Percentiles rank a stretch among this genome's conserved stretches.
Conservation (phyloP, 2,113 vertebrate species). For the Hipposideros armiger region DNA sequence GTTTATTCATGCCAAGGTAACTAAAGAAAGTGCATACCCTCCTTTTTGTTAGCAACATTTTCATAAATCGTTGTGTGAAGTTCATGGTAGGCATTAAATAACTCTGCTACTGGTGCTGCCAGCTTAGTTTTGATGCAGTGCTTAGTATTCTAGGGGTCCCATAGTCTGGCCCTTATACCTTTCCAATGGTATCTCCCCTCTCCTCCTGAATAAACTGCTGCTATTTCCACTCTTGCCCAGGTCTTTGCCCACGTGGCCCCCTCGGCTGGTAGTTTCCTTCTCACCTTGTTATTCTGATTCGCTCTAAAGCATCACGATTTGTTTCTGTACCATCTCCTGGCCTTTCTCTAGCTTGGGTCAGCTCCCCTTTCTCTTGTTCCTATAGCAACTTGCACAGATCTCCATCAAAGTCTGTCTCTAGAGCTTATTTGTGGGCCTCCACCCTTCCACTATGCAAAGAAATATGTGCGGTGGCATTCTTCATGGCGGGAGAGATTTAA, state of each 20-base stretch:
- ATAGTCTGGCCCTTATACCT: background rate
- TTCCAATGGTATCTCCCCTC: too few species aligned
- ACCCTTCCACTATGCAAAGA: background rate
- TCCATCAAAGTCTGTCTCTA: background rate
- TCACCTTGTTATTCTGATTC: background rate
- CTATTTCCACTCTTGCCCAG: background rate
- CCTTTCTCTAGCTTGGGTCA: background rate
- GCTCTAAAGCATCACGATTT: background rate
- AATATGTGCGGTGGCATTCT: background rate
- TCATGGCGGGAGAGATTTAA: background rate
- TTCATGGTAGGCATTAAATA: background rate
- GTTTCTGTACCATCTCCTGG: too few species aligned
- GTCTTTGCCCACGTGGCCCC: background rate
- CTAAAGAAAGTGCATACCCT: constrained; percentile 50
- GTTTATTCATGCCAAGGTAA: constrained; percentile 55
- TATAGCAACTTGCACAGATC: background rate
- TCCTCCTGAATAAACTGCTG: background rate
- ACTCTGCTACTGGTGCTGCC: constrained; percentile 8
- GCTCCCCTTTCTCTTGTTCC: background rate
- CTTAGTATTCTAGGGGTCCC: background rate
- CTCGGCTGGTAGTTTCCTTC: background rate
- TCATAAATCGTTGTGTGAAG: background rate
- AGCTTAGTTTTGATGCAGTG: constrained; percentile 44
- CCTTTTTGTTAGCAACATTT: background rate
- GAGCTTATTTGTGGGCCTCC: background rate